Percentiles rank a stretch among this genome's conserved stretches.
Evolutionary conservation across 1,140 invertebrate genomes (phyloP).

Genomic region (Drosophila watanabei): DNA sequence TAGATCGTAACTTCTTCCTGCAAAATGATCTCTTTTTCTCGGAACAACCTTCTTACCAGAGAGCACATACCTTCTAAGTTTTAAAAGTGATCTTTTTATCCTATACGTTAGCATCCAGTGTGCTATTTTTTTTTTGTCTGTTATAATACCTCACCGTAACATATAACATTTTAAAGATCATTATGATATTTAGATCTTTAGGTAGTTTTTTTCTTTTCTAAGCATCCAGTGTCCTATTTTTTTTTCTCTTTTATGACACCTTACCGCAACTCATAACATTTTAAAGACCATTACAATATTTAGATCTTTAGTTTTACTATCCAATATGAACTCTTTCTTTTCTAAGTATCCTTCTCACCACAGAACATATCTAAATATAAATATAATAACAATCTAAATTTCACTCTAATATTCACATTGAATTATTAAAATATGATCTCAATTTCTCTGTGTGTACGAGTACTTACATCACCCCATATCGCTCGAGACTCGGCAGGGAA

Average conservation of each 20-base stretch:
- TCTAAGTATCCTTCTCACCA: too few relatives aligned
- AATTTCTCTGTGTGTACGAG: neutral
- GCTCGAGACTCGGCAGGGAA: conserved; percentile 1
- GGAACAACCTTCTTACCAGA: too few relatives aligned
- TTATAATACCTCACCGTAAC: too few relatives aligned
- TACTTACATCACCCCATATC: conserved; percentile 39
- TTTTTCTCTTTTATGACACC: too few relatives aligned
- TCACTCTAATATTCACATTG: neutral
- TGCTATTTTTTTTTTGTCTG: too few relatives aligned
- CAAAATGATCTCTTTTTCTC: too few relatives aligned
- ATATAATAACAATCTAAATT: neutral
- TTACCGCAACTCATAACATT: neutral
- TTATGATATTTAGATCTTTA: neutral
- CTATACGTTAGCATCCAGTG: too few relatives aligned
- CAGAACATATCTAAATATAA: neutral
- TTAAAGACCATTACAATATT: neutral
- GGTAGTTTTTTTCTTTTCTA: rapidly evolving
- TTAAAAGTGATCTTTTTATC: neutral
- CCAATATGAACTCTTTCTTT: neutral
- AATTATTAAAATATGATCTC: neutral
- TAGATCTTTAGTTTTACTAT: too few relatives aligned
- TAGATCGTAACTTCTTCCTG: too few relatives aligned
- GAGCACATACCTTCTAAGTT: neutral
- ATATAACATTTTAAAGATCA: neutral
- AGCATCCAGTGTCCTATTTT: rapidly evolving